Evolutionary conservation across 2,888 invertebrate genomes (phyloP), one percentile per base, ranked within the genome.

Genomic region (Phania funesta): DNA sequence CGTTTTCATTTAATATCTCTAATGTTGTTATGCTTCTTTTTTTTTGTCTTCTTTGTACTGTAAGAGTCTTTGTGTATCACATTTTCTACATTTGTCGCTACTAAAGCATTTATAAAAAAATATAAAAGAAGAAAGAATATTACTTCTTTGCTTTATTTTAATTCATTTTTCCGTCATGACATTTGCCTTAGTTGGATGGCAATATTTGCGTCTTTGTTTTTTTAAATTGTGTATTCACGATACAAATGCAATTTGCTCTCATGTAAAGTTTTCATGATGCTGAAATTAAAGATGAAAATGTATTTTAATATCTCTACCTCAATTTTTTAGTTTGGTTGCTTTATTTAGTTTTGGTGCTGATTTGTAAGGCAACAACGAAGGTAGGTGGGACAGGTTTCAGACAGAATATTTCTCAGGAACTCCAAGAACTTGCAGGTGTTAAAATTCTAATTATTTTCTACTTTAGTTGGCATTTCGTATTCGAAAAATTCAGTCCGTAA

Each of bases 211-310:
- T 1, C 9, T 54, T 18, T 52, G 3, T 50, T 52, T 65, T 22
- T 54, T 46, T 48, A 22, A 16, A 24, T 32, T 44, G 4, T n/a
- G n/a, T 44, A 35, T 67, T 76, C 58, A 71, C 75, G 52, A 65
- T 71, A 71, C 16, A 20, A 68, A 80, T 80, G 64, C 54, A 80
- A 68, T 80, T 80, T 80, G 62, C 64, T 64, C 62, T 60, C 68
- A 64, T 48, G 68, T 74, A 38, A 50, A 44, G 48, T 50, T 29
- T 52, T 52, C 22, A 16, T 48, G 41, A 9, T 73, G 38, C 13
- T 32, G 35, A 29, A 8, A 38, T 18, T 38, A 26, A 24, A 11
- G 29, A 35, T 18, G 8, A 46, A 65, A 46, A 44, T 44, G 16
- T 8, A 16, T 16, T 11, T 44, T 16, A 44, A 44, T 44, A 44